Conservation (phyloP, 2,113 vertebrate genomes). For the Gymnogyps californianus region DNA sequence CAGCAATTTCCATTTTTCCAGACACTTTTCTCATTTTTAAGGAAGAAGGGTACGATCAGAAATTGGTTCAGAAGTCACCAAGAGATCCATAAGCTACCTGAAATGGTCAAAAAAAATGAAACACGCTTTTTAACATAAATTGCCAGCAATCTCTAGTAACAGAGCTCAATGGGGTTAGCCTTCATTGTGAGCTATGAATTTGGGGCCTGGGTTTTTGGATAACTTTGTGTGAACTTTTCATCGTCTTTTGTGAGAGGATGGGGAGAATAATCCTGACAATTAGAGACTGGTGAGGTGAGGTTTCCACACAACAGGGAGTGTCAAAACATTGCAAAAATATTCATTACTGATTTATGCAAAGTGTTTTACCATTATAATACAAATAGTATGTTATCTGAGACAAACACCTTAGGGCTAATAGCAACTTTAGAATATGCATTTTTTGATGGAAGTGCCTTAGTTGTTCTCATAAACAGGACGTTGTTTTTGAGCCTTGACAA, state of each 20-base stretch:
- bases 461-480: neutral
- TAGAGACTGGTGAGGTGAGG: neutral
- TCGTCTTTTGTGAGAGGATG: too few relatives aligned
- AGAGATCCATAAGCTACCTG: neutral
- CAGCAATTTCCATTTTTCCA: neutral
- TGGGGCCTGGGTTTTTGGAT: neutral
- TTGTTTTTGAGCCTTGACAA: neutral
- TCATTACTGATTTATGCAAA: neutral
- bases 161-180: neutral
- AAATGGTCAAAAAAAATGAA: neutral
- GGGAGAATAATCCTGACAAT: neutral
- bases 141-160: too few relatives aligned
- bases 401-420: neutral
- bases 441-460: neutral
- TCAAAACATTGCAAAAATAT: neutral
- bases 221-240: neutral
- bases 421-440: neutral
- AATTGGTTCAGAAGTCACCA: neutral
- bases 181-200: rapidly evolving
- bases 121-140: rapidly evolving
- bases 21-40: neutral
- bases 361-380: neutral
- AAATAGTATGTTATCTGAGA: neutral
- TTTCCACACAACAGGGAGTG: neutral
- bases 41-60: rapidly evolving